Percentiles rank a stretch among this genome's conserved stretches.
Evolutionary conservation across 2,797 vertebrate species (phyloP).

Genomic region (Cynodonichthys magdalenae): DNA sequence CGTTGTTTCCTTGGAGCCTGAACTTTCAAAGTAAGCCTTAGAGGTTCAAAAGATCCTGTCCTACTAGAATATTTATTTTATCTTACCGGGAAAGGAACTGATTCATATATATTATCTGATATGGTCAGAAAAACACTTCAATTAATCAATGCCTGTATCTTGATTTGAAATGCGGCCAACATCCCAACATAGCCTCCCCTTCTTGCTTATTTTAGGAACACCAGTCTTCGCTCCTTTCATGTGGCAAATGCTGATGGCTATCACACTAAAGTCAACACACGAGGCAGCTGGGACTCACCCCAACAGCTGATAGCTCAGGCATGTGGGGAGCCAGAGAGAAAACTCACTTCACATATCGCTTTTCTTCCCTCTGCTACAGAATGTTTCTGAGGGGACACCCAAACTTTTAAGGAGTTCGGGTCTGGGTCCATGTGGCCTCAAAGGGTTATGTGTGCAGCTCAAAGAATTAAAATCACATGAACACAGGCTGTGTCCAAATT

Average conservation of each 20-base stretch:
- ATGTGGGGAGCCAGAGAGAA: slow-evolving; percentile 54
- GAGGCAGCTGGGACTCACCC: slow-evolving; percentile 76
- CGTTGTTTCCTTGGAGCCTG: slow-evolving; percentile 43
- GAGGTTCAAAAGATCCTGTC: slow-evolving; percentile 59
- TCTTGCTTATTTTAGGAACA: slow-evolving; percentile 64
- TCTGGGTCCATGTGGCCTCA: slow-evolving; percentile 1
- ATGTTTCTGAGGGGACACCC: slow-evolving; percentile 19
- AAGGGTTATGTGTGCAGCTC: neutral
- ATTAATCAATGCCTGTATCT: slow-evolving; percentile 63
- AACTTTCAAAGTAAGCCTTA: slow-evolving; percentile 48
- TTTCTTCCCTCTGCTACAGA: slow-evolving; percentile 29
- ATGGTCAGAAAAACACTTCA: slow-evolving; percentile 50
- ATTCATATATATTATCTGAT: slow-evolving; percentile 57
- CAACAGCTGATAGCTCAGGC: slow-evolving; percentile 80
- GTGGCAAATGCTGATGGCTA: slow-evolving; percentile 81
- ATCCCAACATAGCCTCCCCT: slow-evolving; percentile 55
- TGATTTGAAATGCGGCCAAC: slow-evolving; percentile 54
- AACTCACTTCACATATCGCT: slow-evolving; percentile 28
- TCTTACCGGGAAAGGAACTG: slow-evolving; percentile 56
- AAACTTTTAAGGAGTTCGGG: neutral
- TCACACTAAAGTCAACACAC: slow-evolving; percentile 80
- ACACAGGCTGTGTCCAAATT: neutral
- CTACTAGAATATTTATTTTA: slow-evolving; percentile 49
- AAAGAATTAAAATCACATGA: neutral
- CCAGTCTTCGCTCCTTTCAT: slow-evolving; percentile 71